Evolutionary conservation across 2,888 invertebrate genomes (phyloP).

Genomic region (Schrankia costaestrigalis): DNA sequence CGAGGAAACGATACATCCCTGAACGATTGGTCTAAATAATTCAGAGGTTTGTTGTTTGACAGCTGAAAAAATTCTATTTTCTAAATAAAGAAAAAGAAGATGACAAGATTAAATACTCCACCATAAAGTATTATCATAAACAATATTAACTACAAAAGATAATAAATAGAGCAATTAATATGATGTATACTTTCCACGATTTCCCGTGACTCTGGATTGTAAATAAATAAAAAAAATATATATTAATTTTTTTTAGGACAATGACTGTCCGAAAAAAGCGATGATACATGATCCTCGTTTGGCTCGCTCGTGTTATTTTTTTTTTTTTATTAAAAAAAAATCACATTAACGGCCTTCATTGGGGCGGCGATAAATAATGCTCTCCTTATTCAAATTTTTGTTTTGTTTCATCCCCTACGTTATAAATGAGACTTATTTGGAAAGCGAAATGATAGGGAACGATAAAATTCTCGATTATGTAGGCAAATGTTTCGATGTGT

Average conservation of each 20-base stretch:
- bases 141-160: no score
- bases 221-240: slow-evolving; percentile 54
- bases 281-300: slow-evolving; percentile 80
- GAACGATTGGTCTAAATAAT: no score
- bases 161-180: slow-evolving; percentile 63
- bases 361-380: slow-evolving; percentile 80
- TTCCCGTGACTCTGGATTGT: slow-evolving; percentile 47
- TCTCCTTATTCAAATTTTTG: slow-evolving; percentile 81
- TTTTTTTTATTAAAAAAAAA: slow-evolving; percentile 75
- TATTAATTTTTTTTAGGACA: slow-evolving; percentile 58
- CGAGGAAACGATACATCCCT: no score
- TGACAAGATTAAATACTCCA: no score
- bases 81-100: no score
- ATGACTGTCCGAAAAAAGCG: slow-evolving; percentile 77
- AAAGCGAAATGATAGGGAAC: slow-evolving; percentile 73
- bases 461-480: slow-evolving; percentile 71
- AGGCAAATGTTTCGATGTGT: slow-evolving; percentile 47
- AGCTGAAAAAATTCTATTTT: no score
- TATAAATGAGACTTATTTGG: slow-evolving; percentile 80
- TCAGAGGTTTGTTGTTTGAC: no score
- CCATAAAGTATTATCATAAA: no score
- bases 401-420: slow-evolving; percentile 76
- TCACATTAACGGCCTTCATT: slow-evolving; percentile 81
- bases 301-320: slow-evolving; percentile 70
- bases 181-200: slow-evolving; percentile 62